Base-by-base conservation (phyloP, 2,888 invertebrate genomes). In the Schizaphis graminum region DNA sequence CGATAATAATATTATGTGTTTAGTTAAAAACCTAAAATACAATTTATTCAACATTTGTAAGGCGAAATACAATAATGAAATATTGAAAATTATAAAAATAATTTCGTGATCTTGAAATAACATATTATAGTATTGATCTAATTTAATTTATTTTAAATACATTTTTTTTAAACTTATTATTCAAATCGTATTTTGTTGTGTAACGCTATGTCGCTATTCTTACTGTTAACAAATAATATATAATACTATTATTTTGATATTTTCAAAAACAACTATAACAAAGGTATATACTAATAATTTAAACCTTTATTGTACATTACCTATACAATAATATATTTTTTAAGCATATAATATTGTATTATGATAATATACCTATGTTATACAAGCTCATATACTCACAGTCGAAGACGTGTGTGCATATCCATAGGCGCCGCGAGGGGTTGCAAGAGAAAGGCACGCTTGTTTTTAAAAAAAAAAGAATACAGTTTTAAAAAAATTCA, bases 221-320 rank as follows among this genome's bases (percentile, higher is more conserved):
- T 41, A 44, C 41, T 57, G 57, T 89, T 89, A n/a, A 57, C 57
- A 89, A 41, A 89, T n/a, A n/a, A n/a, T 89, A 89, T 26, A 57
- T 57, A 89, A 89, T 44, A 89, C 3, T 41, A 89, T 89, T 57
- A 57, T 57, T n/a, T 57, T 44, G 57, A 57, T 11, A 24, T 88
- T 88, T 67, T 67, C n/a, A 67, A 67, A 61, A 67, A 11, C 67
- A 67, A 67, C n/a, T 67, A 4, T 67, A n/a, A 67, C 13, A 67
- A n/a, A n/a, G 28, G 67, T 67, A 67, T n/a, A n/a, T 61, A 3
- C 28, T 61, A 67, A 13, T 67, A 67, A n/a, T 67, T n/a, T 67
- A 13, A n/a, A 67, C n/a, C n/a, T 67, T 4, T 67, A 67, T 67
- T 13, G 67, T n/a, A 53, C 5, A 53, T 67, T n/a, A 5, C n/a